Conservation (phyloP, 1,140 invertebrate genomes). For the Nasonia longicornis region DNA sequence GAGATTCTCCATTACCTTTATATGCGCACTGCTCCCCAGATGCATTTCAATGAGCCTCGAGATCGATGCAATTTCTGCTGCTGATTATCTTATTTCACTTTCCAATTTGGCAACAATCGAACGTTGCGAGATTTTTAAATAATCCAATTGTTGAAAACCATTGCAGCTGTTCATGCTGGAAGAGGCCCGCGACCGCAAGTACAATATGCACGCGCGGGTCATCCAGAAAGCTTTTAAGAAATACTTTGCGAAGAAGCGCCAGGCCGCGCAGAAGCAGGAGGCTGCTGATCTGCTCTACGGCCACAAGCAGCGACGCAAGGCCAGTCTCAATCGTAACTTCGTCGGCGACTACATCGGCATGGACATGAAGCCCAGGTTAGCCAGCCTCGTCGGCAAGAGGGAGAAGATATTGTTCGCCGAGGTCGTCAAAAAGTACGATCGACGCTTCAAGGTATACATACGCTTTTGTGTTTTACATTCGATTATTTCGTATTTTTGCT, state of each 20-base stretch:
- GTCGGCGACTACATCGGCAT: constrained; percentile 82
- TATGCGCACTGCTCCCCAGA: no score
- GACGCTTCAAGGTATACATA: constrained; percentile 75
- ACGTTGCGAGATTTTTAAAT: no score
- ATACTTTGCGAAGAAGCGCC: constrained; percentile 76
- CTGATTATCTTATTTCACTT: no score
- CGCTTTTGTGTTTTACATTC: no score
- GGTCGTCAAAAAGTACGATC: constrained; percentile 79
- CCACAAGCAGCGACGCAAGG: constrained; percentile 77
- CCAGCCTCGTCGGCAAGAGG: constrained; percentile 73
- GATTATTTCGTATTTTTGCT: no score
- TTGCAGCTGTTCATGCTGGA: constrained; percentile 79
- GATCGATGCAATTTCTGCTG: no score
- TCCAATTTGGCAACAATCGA: no score
- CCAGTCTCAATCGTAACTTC: constrained; percentile 80
- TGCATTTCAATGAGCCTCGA: no score
- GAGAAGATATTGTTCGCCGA: constrained; percentile 81
- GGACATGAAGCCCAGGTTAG: constrained; percentile 73
- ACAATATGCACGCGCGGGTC: constrained; percentile 77
- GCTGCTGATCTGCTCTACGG: constrained; percentile 75
- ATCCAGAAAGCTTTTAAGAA: constrained; percentile 82
- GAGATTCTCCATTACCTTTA: no score
- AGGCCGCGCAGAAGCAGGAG: constrained; percentile 74
- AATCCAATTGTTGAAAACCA: not conserved
- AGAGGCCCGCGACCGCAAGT: constrained; percentile 79